Evolutionary conservation across 2,113 vertebrate genomes (phyloP), one percentile per base, ranked within the genome.

Genomic region (Diglossa brunneiventris): DNA sequence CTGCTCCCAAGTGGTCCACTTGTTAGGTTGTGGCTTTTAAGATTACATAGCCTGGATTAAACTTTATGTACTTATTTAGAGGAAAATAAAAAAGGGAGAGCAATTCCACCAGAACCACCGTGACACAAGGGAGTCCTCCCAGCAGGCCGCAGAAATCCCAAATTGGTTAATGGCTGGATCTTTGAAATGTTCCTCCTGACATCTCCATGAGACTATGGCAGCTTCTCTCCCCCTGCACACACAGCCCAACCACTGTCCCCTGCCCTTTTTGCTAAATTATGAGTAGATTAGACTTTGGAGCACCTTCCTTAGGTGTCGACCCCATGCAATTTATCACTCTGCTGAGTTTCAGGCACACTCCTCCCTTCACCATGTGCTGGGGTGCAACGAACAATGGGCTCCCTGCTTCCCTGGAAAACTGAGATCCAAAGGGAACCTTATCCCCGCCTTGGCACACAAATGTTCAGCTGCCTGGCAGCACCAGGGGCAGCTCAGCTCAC

Each of bases 1-100:
- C 89, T 93, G 83, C 90, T 95, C 93, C 95, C 94, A 94, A 91
- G 91, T 52, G 94, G 76, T 44, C 93, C 79, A 58, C 93, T 93
- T 73, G 80, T 91, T 91, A 94, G 76, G 67, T 53, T 91, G 78
- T 77, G 90, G 63, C 88, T 95, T 95, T 92, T 74, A 70, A 87
- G 93, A 96, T 67, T 88, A 77, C 83, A 83, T 11, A 90, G 84
- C 92, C 72, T 1, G 11, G 87, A 90, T 97, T 95, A 94, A 94
- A 94, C 78, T 75, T 95, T 70, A 90, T 85, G 85, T 67, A 80
- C 85, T 93, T n/a, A n/a, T n/a, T n/a, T n/a, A n/a, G 18, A 77
- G 69, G 9, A 41, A 87, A 95, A 96, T 85, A 68, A 93, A 95
- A 91, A 83, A 80, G 53, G 55, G 46, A 82, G 74, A 85, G 78